Conservation (phyloP, 2,888 invertebrate species). For the Drosophila melanosoma region DNA sequence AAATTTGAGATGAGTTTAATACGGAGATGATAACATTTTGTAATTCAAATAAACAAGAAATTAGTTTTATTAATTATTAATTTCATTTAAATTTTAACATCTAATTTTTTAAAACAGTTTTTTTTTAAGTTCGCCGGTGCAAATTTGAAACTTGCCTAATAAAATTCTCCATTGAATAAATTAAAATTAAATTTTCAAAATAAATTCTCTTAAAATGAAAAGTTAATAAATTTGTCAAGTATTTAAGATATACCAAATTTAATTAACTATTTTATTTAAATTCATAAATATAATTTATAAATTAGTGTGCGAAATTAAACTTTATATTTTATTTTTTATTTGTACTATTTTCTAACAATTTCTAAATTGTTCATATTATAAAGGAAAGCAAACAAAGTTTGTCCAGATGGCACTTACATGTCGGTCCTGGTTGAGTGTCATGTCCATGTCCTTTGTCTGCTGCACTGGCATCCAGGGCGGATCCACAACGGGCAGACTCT, state of each 20-base stretch:
- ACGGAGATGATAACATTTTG: not conserved
- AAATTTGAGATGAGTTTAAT: not conserved
- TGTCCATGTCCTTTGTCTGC: conserved; percentile 99
- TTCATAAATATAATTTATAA: not conserved
- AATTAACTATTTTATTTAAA: not conserved
- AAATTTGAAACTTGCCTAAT: not conserved
- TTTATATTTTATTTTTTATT: too few species aligned
- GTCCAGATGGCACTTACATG: conserved; percentile 88
- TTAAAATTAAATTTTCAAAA: too few species aligned
- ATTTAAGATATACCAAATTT: not conserved
- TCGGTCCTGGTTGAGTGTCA: conserved; percentile 98
- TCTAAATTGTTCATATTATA: not conserved
- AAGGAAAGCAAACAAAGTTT: not conserved
- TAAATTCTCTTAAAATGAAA: too few species aligned
- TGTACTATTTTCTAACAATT: not conserved
- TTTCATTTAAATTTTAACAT: not conserved
- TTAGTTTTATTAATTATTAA: not conserved
- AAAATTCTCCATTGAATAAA: too few species aligned
- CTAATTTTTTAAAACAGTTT: not conserved
- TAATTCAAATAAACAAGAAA: not conserved
- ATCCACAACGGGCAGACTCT: conserved; percentile 96
- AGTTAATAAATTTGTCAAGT: not conserved
- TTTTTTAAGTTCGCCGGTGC: not conserved
- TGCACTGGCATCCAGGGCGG: conserved; percentile 99
- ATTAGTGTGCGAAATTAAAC: not conserved